Percentiles rank a stretch among this genome's conserved stretches.
Conservation (phyloP, 2,113 vertebrate genomes). For the Dromiciops gliroides region DNA sequence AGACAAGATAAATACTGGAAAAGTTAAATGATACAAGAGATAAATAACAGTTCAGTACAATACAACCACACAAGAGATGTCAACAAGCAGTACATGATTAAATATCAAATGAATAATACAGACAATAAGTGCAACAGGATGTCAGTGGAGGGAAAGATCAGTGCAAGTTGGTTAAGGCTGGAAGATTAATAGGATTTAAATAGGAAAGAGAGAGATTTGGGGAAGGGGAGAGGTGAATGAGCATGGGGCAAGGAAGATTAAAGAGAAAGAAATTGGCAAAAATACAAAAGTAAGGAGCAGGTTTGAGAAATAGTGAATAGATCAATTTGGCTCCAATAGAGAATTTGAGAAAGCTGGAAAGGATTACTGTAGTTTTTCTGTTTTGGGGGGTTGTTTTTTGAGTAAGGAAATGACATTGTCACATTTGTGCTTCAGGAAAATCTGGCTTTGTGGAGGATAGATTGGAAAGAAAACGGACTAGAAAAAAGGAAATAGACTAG, state of each 20-base stretch:
- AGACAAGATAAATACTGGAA: neutral
- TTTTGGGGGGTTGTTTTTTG: neutral
- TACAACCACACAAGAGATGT: neutral
- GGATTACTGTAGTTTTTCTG: neutral
- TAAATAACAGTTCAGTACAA: neutral
- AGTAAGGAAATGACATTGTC: neutral
- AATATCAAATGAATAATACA: neutral
- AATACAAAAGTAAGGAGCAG: neutral
- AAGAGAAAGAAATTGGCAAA: neutral
- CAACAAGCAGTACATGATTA: neutral
- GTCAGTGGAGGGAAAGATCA: neutral
- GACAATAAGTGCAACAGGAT: neutral
- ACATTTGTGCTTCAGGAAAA: neutral
- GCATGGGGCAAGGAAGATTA: neutral
- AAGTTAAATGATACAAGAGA: neutral
- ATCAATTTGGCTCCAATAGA: neutral
- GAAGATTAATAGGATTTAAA: neutral
- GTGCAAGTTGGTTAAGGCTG: neutral
- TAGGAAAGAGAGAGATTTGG: neutral
- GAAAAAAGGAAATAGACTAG: neutral
- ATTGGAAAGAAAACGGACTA: neutral
- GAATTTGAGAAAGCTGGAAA: neutral
- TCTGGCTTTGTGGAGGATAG: neutral
- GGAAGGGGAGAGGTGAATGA: neutral
- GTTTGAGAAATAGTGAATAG: neutral